These are phyloP conservation scores for Sesia bembeciformis DNA, from an alignment of 2,888 invertebrate species.

Conservation along the genomic window DNA sequence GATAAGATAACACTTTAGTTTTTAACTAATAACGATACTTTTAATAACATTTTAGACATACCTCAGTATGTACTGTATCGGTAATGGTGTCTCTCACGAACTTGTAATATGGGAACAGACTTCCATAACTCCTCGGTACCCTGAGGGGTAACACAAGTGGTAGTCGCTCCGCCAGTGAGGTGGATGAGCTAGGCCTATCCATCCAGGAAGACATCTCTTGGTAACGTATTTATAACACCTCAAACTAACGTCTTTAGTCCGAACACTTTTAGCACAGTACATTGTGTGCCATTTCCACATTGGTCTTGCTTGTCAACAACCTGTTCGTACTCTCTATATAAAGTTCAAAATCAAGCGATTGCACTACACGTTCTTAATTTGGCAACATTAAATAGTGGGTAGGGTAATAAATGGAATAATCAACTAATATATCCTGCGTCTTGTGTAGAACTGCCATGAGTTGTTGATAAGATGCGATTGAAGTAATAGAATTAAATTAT, in stretches of 20 bases:
- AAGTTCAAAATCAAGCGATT: not conserved
- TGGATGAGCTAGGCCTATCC: constrained; percentile 33
- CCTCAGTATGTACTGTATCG: constrained; percentile 47
- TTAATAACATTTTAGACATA: constrained; percentile 12
- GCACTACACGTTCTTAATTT: not conserved
- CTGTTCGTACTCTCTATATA: not conserved
- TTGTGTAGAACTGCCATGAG: constrained; percentile 3
- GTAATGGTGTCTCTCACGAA: constrained; percentile 68
- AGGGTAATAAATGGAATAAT: not conserved
- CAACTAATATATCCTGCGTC: too few relatives aligned
- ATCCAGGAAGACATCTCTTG: constrained; percentile 30
- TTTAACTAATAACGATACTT: too few relatives aligned
- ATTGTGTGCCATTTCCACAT: constrained; percentile 45
- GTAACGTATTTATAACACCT: not conserved
- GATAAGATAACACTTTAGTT: too few relatives aligned
- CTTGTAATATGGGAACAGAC: constrained; percentile 76
- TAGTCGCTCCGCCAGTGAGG: constrained; percentile 43
- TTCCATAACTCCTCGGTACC: constrained; percentile 75
- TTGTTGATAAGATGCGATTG: constrained; percentile 55
- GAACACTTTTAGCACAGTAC: constrained; percentile 27
- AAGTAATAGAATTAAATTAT: constrained; percentile 25
- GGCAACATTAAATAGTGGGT: not conserved
- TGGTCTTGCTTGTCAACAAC: not conserved
- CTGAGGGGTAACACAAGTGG: constrained; percentile 51
- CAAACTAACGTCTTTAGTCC: constrained; percentile 25